phyloP scores from a whole-genome alignment of 2,113 vertebrate species.

The Peromyscus polionotus region DNA sequence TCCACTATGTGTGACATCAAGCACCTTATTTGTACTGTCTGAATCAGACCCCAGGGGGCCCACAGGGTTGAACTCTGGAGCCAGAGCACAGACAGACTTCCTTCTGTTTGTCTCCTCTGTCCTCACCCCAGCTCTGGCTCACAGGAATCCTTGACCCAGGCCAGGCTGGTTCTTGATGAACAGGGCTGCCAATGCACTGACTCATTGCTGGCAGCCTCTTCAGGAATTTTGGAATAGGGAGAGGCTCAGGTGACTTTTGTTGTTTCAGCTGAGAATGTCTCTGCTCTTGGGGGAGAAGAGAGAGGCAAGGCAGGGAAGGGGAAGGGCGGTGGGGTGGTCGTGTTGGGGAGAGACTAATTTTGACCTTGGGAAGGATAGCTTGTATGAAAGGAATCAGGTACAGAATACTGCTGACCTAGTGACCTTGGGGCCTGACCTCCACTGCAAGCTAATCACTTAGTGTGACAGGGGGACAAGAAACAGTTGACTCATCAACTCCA shows the following conservation, averaged over 20 bases:
- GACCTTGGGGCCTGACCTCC: accelerated
- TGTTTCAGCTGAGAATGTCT: slow-evolving; percentile 84
- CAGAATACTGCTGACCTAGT: neutral
- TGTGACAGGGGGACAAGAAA: neutral
- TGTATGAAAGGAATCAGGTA: neutral
- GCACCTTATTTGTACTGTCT: neutral
- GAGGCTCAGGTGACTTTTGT: slow-evolving; percentile 80
- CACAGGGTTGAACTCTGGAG: neutral
- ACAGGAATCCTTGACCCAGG: neutral
- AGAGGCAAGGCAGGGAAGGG: slow-evolving; percentile 61
- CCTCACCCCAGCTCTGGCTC: neutral
- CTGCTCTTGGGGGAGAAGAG: slow-evolving; percentile 70
- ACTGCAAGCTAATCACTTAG: neutral
- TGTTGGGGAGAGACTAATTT: neutral
- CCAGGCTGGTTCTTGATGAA: neutral
- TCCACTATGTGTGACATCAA: neutral
- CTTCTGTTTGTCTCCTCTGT: neutral
- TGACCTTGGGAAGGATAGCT: neutral
- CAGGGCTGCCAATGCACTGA: neutral
- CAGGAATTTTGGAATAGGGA: slow-evolving; percentile 79
- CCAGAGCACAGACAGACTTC: neutral
- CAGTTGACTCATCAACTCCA: neutral
- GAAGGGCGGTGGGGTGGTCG: accelerated
- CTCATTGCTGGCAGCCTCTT: slow-evolving; percentile 61
- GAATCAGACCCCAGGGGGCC: neutral